Evolutionary conservation across 2,888 invertebrate species (phyloP).

Genomic region (Habrosyne pyritoides): DNA sequence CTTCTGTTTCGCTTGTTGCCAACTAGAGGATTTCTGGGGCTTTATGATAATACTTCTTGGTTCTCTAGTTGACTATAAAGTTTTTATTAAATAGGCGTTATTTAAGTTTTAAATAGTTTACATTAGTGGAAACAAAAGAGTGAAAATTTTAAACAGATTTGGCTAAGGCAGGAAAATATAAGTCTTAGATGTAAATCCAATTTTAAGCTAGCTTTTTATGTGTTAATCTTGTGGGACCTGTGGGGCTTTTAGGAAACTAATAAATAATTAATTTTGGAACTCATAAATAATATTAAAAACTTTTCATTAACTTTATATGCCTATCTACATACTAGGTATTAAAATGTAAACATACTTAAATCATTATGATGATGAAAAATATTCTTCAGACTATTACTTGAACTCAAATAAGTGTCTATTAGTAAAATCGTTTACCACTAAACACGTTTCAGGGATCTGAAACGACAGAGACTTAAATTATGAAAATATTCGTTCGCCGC

Average conservation of each 20-base stretch:
- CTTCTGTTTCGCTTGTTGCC: not conserved
- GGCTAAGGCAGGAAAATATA: too few species aligned
- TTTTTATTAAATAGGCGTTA: not conserved
- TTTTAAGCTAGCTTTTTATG: too few species aligned
- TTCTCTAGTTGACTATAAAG: not conserved
- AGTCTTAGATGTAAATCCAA: too few species aligned
- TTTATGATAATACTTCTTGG: not conserved
- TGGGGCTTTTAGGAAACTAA: too few species aligned
- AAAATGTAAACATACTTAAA: not conserved
- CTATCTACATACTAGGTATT: too few species aligned
- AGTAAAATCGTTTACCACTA: not conserved
- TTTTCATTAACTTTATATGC: too few species aligned
- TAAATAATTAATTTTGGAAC: too few species aligned
- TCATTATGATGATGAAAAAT: not conserved
- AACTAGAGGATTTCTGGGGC: not conserved
- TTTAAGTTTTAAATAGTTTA: not conserved
- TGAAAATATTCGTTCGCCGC: constrained; percentile 21
- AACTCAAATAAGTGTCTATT: not conserved
- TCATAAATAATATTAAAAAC: too few species aligned
- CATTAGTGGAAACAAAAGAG: too few species aligned
- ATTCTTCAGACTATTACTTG: not conserved
- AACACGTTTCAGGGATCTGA: not conserved
- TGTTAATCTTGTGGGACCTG: too few species aligned
- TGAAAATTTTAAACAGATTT: too few species aligned
- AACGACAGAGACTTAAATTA: constrained; percentile 11